These are phyloP conservation scores for Eilema griseolum DNA, from an alignment of 2,888 invertebrate genomes.

Conservation along the genomic window DNA sequence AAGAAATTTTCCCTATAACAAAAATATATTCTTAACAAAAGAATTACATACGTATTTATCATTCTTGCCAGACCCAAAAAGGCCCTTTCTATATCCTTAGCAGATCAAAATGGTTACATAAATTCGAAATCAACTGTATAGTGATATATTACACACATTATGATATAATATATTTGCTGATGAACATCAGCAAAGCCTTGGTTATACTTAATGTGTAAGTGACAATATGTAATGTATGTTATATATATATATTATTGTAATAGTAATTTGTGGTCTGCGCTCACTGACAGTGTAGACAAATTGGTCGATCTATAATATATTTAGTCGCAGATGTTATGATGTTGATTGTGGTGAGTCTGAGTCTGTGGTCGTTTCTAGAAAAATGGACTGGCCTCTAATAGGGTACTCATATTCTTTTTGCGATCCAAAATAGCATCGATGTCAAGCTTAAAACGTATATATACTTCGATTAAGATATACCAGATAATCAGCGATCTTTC, in stretches of 20 bases:
- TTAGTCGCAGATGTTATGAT: not conserved
- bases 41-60: not conserved
- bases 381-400: not conserved
- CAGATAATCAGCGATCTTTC: no score
- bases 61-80: not conserved
- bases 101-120: not conserved
- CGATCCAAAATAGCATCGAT: no score
- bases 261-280: constrained; percentile 20
- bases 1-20: no score
- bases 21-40: no score
- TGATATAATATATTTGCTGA: constrained; percentile 1
- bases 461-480: no score
- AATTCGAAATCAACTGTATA: not conserved
- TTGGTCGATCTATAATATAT: not conserved
- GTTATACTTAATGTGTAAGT: constrained; percentile 60
- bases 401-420: no score
- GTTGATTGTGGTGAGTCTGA: not conserved
- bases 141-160: not conserved
- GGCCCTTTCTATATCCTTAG: not conserved
- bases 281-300: not conserved
- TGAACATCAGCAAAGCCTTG: not conserved
- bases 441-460: no score
- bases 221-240: constrained; percentile 59
- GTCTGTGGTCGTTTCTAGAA: not conserved
- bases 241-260: constrained; percentile 56